Evolutionary conservation across 2,113 vertebrate genomes (phyloP), one percentile per base, ranked within the genome.

Genomic region (Pandion haliaetus): DNA sequence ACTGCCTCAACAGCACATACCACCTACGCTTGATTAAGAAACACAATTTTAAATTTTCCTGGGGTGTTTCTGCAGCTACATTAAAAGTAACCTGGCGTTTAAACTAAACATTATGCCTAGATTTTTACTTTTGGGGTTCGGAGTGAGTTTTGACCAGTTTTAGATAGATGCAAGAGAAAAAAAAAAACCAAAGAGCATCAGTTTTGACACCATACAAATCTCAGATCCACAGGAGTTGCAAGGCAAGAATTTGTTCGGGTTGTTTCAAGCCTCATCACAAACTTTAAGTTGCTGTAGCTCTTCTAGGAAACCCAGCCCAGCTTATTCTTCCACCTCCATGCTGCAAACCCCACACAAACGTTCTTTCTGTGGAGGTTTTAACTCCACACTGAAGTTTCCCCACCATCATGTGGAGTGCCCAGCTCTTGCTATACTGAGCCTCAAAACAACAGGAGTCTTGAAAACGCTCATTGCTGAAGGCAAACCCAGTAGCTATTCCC

Each of bases 321-420:
- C 23, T 82, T 32, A 45, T 70, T 52, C 32, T 40, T 76, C 52
- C 9, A 50, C n/a, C 29, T 72, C 58, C 34, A 12, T 2, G 25
- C 40, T 90, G 47, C 47, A 62, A 66, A 44, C 0, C 2, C 17
- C 12, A 10, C 42, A 18, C 23, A 29, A 45, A 34, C 0, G 0
- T 20, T 40, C 31, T 50, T 80, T 63, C 55, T 0, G 3, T 4
- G 28, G 26, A 66, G 28, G 42, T 49, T 73, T 81, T 65, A 77
- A 45, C 36, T 31, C 32, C 34, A 28, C 19, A 4, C 21, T 38
- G 38, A 25, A 49, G 23, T 15, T 59, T 59, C 21, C 17, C 45
- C 29, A 16, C 58, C 20, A 28, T 8, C 2, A 18, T 0, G 7
- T 10, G 15, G n/a, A 79, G 25, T n/a, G 58, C 45, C 67, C 62